Evolutionary conservation across 2,113 vertebrate species (phyloP).

Genomic region (Nycticebus coucang): DNA sequence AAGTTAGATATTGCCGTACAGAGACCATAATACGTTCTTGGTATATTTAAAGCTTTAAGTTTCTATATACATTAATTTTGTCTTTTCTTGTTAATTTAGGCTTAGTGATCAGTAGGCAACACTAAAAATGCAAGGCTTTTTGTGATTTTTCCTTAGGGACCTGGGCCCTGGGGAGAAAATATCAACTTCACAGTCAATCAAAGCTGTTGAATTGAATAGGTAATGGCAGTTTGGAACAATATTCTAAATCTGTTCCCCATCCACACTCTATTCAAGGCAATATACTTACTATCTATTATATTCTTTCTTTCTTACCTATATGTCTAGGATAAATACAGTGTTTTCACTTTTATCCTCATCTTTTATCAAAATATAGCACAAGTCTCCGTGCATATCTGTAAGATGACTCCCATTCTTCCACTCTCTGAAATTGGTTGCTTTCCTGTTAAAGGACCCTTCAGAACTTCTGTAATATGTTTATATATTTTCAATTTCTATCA

Average conservation of each 20-base stretch:
- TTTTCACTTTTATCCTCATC: neutral
- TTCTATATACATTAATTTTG: neutral
- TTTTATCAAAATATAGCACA: neutral
- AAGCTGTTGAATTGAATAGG: neutral
- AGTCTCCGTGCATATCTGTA: neutral
- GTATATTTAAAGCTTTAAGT: neutral
- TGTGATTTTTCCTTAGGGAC: neutral
- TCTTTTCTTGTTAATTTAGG: neutral
- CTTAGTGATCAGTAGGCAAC: neutral
- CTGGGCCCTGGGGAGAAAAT: neutral
- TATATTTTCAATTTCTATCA: neutral
- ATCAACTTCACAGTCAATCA: neutral
- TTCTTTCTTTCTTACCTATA: neutral
- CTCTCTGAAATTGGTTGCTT: neutral
- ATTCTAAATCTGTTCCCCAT: neutral
- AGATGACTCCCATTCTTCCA: neutral
- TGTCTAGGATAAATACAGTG: too few relatives aligned
- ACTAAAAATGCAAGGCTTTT: neutral
- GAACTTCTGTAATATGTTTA: neutral
- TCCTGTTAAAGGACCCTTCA: neutral
- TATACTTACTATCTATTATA: neutral
- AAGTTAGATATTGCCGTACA: neutral
- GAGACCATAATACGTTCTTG: neutral
- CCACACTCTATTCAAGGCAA: neutral
- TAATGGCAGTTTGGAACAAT: neutral